Base-by-base conservation (phyloP, 2,888 invertebrate species). In the Diaprepes abbreviatus region DNA sequence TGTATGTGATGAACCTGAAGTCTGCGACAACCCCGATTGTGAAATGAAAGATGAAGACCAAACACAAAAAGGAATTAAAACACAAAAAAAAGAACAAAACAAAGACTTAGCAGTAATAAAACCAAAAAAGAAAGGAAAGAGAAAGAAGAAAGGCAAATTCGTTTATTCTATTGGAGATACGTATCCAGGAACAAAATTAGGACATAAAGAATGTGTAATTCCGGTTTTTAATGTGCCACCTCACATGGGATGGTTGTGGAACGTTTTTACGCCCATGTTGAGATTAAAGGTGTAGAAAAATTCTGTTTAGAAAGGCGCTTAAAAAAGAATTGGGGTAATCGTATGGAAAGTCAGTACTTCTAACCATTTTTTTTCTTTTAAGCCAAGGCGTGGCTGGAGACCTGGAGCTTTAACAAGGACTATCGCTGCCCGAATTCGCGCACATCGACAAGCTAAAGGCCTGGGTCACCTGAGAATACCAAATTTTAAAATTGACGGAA, bases 201-300 rank as follows among this genome's bases (percentile, higher is more conserved):
- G 90, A 0, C 90, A 90, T 75, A 86, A 85, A 64, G 78, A 83
- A 69, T 91, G 91, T 76, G 80, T 87, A 1, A 78, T 83, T 21
- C 85, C 86, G 0, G 85, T 86, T 0, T 83, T 85, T 24, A 84
- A 86, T 5, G 90, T 91, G 0, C 91, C 91, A 0, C 81, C 85
- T 0, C 82, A 86, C 43, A 91, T 91, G 91, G 91, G 91, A 0
- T 91, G 91, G 91, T 78, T 90, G 24, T 91, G 91, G 91, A 89
- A 84, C 71, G 74, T 79, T 31, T 78, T 76, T 31, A 78, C 76
- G 3, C 79, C 81, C 3, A 77, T 79, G 66, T 24, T 77, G 31
- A 72, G 73, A 3, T 67, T 82, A 31, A 80, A 79, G 76, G 81
- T 80, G n/a, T n/a, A n/a, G n/a, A n/a, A n/a, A n/a, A n/a, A n/a